Conservation (phyloP, 2,888 invertebrate species). For the Holacanthella duospinosa region DNA sequence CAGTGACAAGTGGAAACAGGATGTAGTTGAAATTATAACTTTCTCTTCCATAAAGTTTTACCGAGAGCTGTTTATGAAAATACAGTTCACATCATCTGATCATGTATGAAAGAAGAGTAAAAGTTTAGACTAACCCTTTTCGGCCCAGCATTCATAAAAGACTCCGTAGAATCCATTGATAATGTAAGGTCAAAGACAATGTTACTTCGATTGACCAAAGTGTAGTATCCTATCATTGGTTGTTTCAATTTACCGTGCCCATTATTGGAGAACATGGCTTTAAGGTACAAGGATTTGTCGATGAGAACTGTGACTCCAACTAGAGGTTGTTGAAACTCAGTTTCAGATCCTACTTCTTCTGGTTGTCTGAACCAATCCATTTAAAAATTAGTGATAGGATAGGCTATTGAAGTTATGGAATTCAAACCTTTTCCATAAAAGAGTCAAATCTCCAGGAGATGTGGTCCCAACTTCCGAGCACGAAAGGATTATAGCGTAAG, state of each 20-base stretch:
- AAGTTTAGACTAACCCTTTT: slow-evolving; percentile 69
- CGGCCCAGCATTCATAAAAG: slow-evolving; percentile 90
- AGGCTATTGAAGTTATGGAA: neutral
- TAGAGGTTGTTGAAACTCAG: slow-evolving; percentile 15
- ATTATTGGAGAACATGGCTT: slow-evolving; percentile 23
- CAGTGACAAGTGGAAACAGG: slow-evolving; percentile 64
- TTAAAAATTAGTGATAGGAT: neutral
- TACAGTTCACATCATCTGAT: no score
- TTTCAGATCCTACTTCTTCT: neutral
- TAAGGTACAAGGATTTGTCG: slow-evolving; percentile 21
- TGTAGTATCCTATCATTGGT: slow-evolving; percentile 59
- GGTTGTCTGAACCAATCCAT: no score
- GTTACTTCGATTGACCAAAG: slow-evolving; percentile 59
- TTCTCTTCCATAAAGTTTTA: slow-evolving; percentile 43
- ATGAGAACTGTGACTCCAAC: slow-evolving; percentile 12
- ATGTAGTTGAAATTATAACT: slow-evolving; percentile 52
- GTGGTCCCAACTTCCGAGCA: neutral
- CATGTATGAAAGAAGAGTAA: neutral
- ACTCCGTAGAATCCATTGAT: slow-evolving; percentile 70
- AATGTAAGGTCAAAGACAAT: slow-evolving; percentile 61
- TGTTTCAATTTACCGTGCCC: slow-evolving; percentile 26
- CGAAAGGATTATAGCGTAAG: slow-evolving; percentile 8
- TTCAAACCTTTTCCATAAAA: slow-evolving; percentile 23
- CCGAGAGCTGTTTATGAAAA: slow-evolving; percentile 40
- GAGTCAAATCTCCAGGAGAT: slow-evolving; percentile 18